A percentile compares a stretch with the other conserved stretches of the same genome.
Conservation (phyloP, 37 sponge, comb jelly and placozoan genomes). For the Oopsacas minuta region DNA sequence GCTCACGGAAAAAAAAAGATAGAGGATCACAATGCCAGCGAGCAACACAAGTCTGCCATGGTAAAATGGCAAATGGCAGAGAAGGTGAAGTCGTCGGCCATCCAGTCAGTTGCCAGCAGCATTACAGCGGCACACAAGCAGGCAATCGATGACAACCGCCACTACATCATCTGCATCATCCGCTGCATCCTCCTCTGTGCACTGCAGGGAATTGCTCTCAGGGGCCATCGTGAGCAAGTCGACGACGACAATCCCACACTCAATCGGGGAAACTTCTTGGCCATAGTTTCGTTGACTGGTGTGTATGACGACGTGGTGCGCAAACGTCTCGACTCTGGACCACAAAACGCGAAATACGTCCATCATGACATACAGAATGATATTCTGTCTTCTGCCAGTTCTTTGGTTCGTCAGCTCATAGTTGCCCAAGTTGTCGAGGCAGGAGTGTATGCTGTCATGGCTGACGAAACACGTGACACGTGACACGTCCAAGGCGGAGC, state of each 20-base stretch:
- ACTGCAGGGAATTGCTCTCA: not conserved
- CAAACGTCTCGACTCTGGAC: slow-evolving; percentile 14
- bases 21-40: slow-evolving; percentile 19
- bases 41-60: slow-evolving; percentile 13
- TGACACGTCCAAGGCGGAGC: slow-evolving; percentile 18
- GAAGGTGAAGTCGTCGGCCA: not conserved
- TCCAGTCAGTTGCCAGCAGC: slow-evolving; percentile 15
- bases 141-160: slow-evolving; percentile 14
- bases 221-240: slow-evolving; percentile 18
- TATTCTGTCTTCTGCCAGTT: slow-evolving; percentile 16
- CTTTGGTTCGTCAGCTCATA: slow-evolving; percentile 17
- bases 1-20: slow-evolving; percentile 4
- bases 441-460: not conserved
- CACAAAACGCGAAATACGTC: not conserved
- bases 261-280: slow-evolving; percentile 14
- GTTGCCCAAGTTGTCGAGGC: slow-evolving; percentile 15
- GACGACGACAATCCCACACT: slow-evolving; percentile 14
- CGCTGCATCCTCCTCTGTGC: slow-evolving; percentile 8
- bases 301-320: slow-evolving; percentile 17
- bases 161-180: not conserved
- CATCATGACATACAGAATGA: slow-evolving; percentile 20
- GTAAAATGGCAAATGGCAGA: not conserved
- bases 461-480: not conserved
- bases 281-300: slow-evolving; percentile 6
- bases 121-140: not conserved